Evolutionary conservation across 2,113 vertebrate species (phyloP).

Genomic region (Centropus bengalensis): DNA sequence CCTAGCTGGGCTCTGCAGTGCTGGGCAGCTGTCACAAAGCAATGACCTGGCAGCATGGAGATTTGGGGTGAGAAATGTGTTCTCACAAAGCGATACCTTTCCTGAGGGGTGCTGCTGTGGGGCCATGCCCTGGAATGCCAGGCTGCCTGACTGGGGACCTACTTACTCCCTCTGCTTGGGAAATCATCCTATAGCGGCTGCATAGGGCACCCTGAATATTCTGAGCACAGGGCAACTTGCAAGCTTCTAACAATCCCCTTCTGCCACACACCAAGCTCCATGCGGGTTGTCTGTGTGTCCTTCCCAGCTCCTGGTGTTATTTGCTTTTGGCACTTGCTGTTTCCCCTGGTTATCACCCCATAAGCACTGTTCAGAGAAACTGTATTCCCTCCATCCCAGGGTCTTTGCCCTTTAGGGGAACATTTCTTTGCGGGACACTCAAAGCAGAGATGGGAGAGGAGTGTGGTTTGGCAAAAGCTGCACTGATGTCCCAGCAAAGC

Average conservation of each 20-base stretch:
- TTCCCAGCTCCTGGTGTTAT: not conserved
- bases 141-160: not conserved
- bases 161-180: not conserved
- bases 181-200: not conserved
- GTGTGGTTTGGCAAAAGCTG: not conserved
- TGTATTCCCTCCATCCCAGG: not conserved
- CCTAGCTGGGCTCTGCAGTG: not conserved
- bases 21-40: rapidly evolving
- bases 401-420: not conserved
- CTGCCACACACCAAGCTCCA: rapidly evolving
- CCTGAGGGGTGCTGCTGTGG: not conserved
- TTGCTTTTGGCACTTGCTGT: not conserved
- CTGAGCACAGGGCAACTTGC: not conserved
- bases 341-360: rapidly evolving
- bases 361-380: not conserved
- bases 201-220: rapidly evolving
- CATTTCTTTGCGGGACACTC: not conserved
- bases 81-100: not conserved
- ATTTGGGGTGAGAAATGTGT: not conserved
- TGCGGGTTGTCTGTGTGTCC: not conserved
- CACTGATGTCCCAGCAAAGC: not conserved
- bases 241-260: not conserved
- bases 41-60: rapidly evolving
- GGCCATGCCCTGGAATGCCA: rapidly evolving
- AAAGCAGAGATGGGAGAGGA: not conserved